Conservation (phyloP, 2,113 vertebrate genomes). For the Daboia siamensis region DNA sequence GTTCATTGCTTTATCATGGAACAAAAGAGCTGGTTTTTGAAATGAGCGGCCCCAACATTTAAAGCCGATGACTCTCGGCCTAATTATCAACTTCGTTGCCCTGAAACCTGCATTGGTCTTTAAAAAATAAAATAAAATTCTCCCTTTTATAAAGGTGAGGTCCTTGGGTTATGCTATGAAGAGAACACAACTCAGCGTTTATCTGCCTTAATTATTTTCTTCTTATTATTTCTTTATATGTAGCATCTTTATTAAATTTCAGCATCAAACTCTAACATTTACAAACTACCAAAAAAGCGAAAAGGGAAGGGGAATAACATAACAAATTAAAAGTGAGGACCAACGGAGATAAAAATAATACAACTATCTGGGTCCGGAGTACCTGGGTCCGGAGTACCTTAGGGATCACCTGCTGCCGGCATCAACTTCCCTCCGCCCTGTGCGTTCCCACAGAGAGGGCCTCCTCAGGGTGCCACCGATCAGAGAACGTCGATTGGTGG, state of each 20-base stretch:
- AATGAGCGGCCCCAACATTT: conserved; percentile 20
- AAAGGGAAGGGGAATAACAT: background rate
- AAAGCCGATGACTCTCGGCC: conserved; percentile 28
- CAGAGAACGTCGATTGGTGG: too few relatives aligned
- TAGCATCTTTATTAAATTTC: background rate
- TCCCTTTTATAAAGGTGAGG: conserved; percentile 45
- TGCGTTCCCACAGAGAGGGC: too few relatives aligned
- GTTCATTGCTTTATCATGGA: background rate
- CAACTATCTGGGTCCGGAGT: too few relatives aligned
- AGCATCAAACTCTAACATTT: background rate
- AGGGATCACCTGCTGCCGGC: too few relatives aligned
- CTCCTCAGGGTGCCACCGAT: too few relatives aligned
- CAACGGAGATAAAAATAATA: background rate
- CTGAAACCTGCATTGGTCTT: conserved; percentile 45
- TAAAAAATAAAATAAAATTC: conserved; percentile 17
- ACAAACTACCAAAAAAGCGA: background rate
- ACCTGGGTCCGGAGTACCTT: too few relatives aligned
- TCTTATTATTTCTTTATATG: background rate
- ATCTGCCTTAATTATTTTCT: background rate
- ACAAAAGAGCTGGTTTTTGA: conserved; percentile 17
- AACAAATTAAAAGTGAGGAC: background rate
- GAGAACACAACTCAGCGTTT: background rate
- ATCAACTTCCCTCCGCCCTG: too few relatives aligned
- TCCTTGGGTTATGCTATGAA: conserved; percentile 51
- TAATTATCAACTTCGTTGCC: conserved; percentile 48